These are phyloP conservation scores for Sarcophaga bullata DNA, from an alignment of 1,140 invertebrate genomes.

Conservation along the genomic window DNA sequence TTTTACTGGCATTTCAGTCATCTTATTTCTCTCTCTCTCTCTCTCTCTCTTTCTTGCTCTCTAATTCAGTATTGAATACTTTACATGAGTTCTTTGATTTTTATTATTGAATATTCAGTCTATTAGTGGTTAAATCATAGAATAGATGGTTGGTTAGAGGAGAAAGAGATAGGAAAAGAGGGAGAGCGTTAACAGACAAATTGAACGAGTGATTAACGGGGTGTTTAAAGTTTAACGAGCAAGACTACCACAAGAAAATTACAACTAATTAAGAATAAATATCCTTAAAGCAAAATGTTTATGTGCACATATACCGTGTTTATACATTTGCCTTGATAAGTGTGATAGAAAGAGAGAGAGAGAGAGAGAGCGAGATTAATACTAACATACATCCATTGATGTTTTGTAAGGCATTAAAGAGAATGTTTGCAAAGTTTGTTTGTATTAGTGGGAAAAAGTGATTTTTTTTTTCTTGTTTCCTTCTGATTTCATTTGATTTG, in stretches of 20 bases:
- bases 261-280: constrained; percentile 4
- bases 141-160: too few relatives aligned
- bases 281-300: neutral
- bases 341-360: neutral
- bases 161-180: too few relatives aligned
- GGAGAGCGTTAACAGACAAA: neutral
- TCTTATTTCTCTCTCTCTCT: too few relatives aligned
- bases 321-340: too few relatives aligned
- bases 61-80: too few relatives aligned
- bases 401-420: neutral
- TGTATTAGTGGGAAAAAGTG: neutral
- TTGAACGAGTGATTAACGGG: neutral
- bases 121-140: neutral
- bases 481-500: neutral
- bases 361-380: neutral
- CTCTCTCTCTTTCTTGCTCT: too few relatives aligned
- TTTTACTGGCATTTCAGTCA: too few relatives aligned
- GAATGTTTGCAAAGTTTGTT: too few relatives aligned
- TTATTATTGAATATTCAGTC: neutral
- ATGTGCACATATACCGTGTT: too few relatives aligned
- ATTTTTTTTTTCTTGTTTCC: neutral
- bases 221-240: neutral
- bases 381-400: neutral
- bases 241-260: constrained; percentile 7
- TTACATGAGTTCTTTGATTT: neutral